These are phyloP conservation scores for Sula dactylatra DNA, from an alignment of 2,113 vertebrate genomes.

Conservation along the genomic window DNA sequence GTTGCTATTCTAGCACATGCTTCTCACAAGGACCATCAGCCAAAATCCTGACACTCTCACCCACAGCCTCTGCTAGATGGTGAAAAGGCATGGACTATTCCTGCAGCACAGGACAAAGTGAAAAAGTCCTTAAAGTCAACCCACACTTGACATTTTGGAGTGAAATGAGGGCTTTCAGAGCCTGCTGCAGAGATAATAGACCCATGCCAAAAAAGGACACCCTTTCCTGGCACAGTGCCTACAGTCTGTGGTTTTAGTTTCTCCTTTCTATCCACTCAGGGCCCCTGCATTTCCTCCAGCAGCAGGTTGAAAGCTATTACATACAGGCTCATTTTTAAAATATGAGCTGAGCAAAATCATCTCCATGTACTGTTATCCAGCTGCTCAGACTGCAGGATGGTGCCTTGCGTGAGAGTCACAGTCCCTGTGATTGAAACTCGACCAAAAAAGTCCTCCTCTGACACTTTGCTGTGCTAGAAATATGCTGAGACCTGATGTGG, in stretches of 20 bases:
- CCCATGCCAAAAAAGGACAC: background rate
- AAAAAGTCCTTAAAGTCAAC: background rate
- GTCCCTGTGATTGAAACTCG: background rate
- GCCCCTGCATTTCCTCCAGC: background rate
- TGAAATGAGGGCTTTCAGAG: background rate
- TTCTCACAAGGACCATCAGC: background rate
- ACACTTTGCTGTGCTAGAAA: background rate
- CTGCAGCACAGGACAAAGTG: background rate
- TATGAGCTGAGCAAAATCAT: background rate
- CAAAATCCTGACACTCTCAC: background rate
- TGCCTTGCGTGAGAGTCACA: background rate
- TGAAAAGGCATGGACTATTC: background rate
- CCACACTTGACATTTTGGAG: background rate
- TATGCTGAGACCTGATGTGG: background rate
- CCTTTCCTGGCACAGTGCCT: background rate
- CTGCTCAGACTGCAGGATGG: background rate
- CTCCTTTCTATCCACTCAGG: background rate
- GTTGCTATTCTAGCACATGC: background rate
- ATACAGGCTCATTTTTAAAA: constrained; percentile 47
- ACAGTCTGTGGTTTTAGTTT: background rate
- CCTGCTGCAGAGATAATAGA: background rate
- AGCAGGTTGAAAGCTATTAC: constrained; percentile 12
- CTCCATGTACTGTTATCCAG: background rate
- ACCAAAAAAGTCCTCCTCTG: background rate
- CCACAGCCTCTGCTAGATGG: background rate